These are phyloP conservation scores for Mesorhabditis belari DNA, from an alignment of 2,888 invertebrate species.

Conservation along the genomic window DNA sequence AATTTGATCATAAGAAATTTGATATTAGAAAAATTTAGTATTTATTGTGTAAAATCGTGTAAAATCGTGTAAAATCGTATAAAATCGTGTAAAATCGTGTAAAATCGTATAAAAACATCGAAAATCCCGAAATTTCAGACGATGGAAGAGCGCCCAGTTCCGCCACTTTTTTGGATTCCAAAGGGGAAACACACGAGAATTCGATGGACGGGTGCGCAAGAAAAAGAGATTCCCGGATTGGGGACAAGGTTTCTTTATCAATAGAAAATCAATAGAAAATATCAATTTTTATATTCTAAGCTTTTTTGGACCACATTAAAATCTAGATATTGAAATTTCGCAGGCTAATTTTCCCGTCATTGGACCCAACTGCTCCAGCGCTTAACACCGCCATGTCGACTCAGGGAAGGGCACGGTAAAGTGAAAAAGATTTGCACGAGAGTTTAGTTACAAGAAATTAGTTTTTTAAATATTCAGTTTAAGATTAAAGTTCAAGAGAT, in stretches of 20 bases:
- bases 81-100: background rate
- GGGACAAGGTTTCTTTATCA: constrained; percentile 7
- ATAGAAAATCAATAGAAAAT: background rate
- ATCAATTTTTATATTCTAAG: background rate
- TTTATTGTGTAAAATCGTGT: background rate
- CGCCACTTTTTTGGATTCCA: constrained; percentile 37
- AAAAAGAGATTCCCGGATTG: constrained; percentile 38
- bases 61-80: background rate
- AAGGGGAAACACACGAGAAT: constrained; percentile 40
- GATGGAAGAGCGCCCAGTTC: constrained; percentile 41
- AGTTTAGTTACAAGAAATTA: no score
- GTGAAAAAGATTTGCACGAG: background rate
- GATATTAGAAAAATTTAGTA: no score
- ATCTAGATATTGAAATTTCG: background rate
- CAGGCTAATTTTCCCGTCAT: constrained; percentile 36
- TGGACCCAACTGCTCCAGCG: constrained; percentile 43
- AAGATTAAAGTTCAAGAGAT: no score
- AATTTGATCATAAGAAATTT: no score
- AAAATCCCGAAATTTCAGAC: constrained; percentile 9
- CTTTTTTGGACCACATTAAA: background rate
- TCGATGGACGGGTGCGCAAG: constrained; percentile 46
- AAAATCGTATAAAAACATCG: background rate
- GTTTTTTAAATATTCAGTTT: no score
- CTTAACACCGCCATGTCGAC: constrained; percentile 41
- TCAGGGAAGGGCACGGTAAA: constrained; percentile 34